These are phyloP conservation scores for Gisinianus flammeolus DNA, from an alignment of 2,888 invertebrate genomes.

Conservation along the genomic window DNA sequence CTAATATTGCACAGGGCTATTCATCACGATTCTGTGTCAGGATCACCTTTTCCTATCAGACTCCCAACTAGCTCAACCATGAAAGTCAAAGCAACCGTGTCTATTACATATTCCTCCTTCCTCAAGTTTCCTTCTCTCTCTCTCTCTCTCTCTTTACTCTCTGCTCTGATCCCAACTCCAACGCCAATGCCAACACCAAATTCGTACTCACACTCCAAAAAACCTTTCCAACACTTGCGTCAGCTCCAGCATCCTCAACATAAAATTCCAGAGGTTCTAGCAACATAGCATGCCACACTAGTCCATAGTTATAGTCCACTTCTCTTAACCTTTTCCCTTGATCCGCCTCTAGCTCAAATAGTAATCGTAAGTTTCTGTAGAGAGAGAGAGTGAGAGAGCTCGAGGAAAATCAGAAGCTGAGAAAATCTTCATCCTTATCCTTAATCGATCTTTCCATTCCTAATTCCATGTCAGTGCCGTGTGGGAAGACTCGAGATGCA, in stretches of 20 bases:
- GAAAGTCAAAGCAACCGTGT: slow-evolving; percentile 7
- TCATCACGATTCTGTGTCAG: slow-evolving; percentile 56
- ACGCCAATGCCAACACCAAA: neutral
- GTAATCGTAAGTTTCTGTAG: neutral
- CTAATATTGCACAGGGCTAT: slow-evolving; percentile 55
- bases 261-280: neutral
- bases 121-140: neutral
- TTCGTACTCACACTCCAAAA: neutral
- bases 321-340: neutral
- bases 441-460: neutral
- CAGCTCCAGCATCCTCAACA: neutral
- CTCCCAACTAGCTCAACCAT: neutral
- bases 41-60: slow-evolving; percentile 45
- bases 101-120: slow-evolving; percentile 2
- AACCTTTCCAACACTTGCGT: neutral
- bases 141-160: neutral
- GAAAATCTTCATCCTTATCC: neutral
- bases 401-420: neutral
- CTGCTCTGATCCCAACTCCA: neutral
- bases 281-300: neutral
- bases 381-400: neutral
- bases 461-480: neutral
- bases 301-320: neutral
- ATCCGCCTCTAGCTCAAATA: too few relatives aligned
- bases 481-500: neutral